A percentile compares a stretch with the other conserved stretches of the same genome.
phyloP scores from a whole-genome alignment of 2,888 invertebrate genomes.

The Hesperia comma region DNA sequence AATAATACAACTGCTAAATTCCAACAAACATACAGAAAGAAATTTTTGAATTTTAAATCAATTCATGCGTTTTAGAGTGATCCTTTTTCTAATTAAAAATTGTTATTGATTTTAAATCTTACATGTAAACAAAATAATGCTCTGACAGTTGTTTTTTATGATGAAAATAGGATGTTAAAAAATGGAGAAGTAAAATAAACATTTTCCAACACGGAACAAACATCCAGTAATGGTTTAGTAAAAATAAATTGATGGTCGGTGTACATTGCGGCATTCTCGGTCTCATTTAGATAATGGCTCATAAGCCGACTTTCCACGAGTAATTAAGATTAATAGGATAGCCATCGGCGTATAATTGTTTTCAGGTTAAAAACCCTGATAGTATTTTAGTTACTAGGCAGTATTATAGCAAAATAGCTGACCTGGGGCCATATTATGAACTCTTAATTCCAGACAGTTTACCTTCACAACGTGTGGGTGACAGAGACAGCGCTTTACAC shows the following conservation, averaged over 20 bases:
- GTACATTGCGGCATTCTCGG: slow-evolving; percentile 48
- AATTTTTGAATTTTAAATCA: too few relatives aligned
- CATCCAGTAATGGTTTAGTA: slow-evolving; percentile 40
- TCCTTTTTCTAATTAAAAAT: too few relatives aligned
- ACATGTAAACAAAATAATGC: slow-evolving; percentile 16
- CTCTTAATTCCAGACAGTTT: too few relatives aligned
- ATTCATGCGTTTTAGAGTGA: too few relatives aligned
- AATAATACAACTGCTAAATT: too few relatives aligned
- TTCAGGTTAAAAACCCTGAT: slow-evolving; percentile 40
- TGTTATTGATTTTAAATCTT: neutral
- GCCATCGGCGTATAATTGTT: slow-evolving; percentile 57
- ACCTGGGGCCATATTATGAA: too few relatives aligned
- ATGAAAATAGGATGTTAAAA: slow-evolving; percentile 21
- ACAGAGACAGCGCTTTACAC: too few relatives aligned
- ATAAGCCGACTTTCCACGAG: slow-evolving; percentile 61
- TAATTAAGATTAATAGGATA: slow-evolving; percentile 69
- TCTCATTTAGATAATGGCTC: slow-evolving; percentile 70
- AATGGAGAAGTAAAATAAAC: slow-evolving; percentile 22
- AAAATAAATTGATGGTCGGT: slow-evolving; percentile 49
- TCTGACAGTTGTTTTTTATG: slow-evolving; percentile 12
- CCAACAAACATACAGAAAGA: too few relatives aligned
- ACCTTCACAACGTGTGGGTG: too few relatives aligned
- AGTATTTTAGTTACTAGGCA: slow-evolving; percentile 26
- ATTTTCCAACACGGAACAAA: slow-evolving; percentile 34
- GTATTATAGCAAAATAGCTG: too few relatives aligned